Base-by-base conservation (phyloP, 2,797 vertebrate species). In the Manis javanica region DNA sequence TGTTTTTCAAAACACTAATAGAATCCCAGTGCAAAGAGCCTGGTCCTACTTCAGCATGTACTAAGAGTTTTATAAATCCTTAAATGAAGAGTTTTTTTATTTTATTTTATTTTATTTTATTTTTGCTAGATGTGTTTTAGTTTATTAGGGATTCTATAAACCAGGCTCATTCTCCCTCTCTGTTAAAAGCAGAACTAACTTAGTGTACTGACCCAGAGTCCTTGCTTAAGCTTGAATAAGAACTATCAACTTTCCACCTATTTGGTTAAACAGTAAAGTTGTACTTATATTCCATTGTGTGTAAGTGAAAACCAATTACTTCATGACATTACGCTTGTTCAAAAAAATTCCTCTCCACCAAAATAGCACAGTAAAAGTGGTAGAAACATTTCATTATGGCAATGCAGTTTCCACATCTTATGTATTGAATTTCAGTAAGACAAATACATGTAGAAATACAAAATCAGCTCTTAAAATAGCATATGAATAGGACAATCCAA, bases 1-100 rank as follows among this genome's bases (percentile, higher is more conserved):
- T 83, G 88, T 75, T 97, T 96, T 93, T 89, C 71, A 95, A 95
- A 71, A 91, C 71, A 87, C 82, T 96, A 91, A 91, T 46, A 85
- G 66, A 95, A 94, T 96, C 72, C 39, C 86, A 72, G 39, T 59
- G 74, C 39, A 74, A 93, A 15, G 49, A 71, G 31, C 21, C 59
- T 92, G 29, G 71, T 83, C 39, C 74, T 94, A 79, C 87, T 78
- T 96, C 37, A 53, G 57, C 61, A 77, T n/a, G n/a, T 83, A 63
- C 57, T 71, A 46, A 61, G 46, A 46, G 26, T 53, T 96, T 96
- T 89, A 46, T 37, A 85, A 87, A 85, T 87, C 21, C 42, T 90
- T 83, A 57, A 77, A 64, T 11, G 49, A 16, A 83, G 69, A 72
- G 34, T 2, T 6, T 46, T 42, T 42, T 42, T 42, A 42, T 46